Evolutionary conservation across 2,797 vertebrate species (phyloP).

Genomic region (Enteromius argenteus): DNA sequence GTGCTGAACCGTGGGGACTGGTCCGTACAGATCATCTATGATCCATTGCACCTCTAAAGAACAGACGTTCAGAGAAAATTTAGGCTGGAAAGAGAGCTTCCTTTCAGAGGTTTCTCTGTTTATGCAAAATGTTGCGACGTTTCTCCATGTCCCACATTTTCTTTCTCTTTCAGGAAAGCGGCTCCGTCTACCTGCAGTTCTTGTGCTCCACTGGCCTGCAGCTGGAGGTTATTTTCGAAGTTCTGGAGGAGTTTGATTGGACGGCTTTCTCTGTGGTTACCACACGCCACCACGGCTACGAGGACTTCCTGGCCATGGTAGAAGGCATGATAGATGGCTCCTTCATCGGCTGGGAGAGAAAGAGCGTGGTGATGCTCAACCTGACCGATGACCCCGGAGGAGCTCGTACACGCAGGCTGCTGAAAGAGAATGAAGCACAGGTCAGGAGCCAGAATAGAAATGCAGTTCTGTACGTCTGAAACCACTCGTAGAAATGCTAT

Average conservation of each 20-base stretch:
- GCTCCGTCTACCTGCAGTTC: conserved; percentile 93
- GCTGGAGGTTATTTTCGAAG: conserved; percentile 94
- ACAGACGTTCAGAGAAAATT: neutral
- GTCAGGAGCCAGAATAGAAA: conserved; percentile 63
- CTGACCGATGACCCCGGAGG: conserved; percentile 85
- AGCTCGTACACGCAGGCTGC: conserved; percentile 80
- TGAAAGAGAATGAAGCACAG: conserved; percentile 91
- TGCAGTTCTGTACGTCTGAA: neutral
- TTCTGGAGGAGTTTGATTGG: conserved; percentile 96
- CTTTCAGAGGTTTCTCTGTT: neutral
- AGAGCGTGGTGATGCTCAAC: conserved; percentile 88
- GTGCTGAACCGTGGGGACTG: too few relatives aligned
- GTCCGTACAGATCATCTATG: too few relatives aligned
- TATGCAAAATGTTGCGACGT: neutral
- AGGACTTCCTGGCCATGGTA: conserved; percentile 93
- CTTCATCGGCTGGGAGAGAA: conserved; percentile 94
- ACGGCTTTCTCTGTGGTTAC: conserved; percentile 91
- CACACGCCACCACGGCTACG: conserved; percentile 90
- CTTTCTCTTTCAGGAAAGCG: conserved; percentile 83
- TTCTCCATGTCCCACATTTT: neutral
- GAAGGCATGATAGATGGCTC: conserved; percentile 93
- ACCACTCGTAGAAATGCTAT: neutral
- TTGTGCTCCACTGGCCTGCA: conserved; percentile 91
- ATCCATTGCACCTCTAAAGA: neutral
- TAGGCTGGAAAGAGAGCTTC: neutral